phyloP scores from a whole-genome alignment of 2,888 invertebrate species.

The Crematogaster levior region DNA sequence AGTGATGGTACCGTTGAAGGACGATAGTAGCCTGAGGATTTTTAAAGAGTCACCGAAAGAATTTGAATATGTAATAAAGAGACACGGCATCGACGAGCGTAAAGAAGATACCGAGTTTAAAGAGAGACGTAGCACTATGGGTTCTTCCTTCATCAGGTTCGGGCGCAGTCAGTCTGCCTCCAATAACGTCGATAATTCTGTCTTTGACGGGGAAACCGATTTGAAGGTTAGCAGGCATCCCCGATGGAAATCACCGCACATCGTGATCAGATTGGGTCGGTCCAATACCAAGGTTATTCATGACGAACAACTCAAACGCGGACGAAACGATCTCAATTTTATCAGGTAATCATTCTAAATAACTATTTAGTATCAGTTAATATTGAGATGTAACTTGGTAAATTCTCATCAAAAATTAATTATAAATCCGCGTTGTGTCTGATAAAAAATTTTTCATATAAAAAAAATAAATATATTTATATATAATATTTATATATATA shows the following conservation, averaged over 20 bases:
- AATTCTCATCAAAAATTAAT: neutral
- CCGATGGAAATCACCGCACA: constrained; percentile 75
- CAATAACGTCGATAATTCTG: constrained; percentile 46
- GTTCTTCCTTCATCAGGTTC: constrained; percentile 79
- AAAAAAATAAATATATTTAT: too few species aligned
- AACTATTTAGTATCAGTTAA: neutral
- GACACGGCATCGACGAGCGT: constrained; percentile 66
- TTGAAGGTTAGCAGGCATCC: constrained; percentile 67
- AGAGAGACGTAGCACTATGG: constrained; percentile 79
- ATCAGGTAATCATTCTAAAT: constrained; percentile 69
- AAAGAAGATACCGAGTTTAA: constrained; percentile 77
- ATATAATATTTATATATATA: too few species aligned
- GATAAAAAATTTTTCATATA: neutral
- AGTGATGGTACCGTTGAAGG: constrained; percentile 71
- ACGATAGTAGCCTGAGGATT: constrained; percentile 66
- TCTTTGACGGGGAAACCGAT: constrained; percentile 35
- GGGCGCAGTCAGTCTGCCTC: constrained; percentile 70
- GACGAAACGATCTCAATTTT: constrained; percentile 76
- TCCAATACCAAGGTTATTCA: constrained; percentile 70
- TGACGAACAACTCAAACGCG: constrained; percentile 63
- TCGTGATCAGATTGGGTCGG: constrained; percentile 83
- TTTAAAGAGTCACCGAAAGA: constrained; percentile 72
- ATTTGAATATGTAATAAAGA: constrained; percentile 78
- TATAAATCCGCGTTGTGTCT: neutral
- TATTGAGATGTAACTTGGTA: neutral